phyloP scores from a whole-genome alignment of 2,797 vertebrate species.

The Falco columbarius region DNA sequence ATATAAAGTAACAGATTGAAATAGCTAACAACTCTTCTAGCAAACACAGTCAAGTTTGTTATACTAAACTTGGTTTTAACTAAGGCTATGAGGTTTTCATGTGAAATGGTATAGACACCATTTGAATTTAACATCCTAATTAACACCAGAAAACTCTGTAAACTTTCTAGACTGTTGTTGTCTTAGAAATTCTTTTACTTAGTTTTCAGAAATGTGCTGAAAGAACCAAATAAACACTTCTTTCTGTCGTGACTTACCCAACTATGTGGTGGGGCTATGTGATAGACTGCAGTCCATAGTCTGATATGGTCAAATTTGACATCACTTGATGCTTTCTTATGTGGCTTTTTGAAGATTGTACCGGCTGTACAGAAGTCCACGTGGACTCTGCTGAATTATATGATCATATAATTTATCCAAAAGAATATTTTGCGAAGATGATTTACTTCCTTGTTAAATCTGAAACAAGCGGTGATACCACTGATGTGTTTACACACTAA shows the following conservation, averaged over 20 bases:
- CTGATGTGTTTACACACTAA: neutral
- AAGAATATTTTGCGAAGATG: neutral
- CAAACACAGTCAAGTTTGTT: slow-evolving; percentile 10
- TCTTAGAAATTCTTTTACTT: neutral
- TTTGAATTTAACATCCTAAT: neutral
- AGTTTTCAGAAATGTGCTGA: neutral
- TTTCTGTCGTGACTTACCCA: neutral
- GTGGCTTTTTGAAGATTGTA: neutral
- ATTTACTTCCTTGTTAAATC: neutral
- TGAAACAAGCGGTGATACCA: neutral
- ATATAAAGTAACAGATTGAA: neutral
- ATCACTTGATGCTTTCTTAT: neutral
- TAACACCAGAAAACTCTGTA: neutral
- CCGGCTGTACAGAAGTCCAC: neutral
- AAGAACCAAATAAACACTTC: neutral
- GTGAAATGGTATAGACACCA: neutral
- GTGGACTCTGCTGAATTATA: neutral
- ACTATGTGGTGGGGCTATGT: neutral
- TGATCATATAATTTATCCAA: neutral
- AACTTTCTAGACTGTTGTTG: neutral
- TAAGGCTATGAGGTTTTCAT: slow-evolving; percentile 6
- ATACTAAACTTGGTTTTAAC: slow-evolving; percentile 44
- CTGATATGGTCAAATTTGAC: neutral
- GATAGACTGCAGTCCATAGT: neutral
- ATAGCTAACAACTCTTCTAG: slow-evolving; percentile 52